These are phyloP conservation scores for Nibea albiflora DNA, from an alignment of 2,113 vertebrate species.

Conservation along the genomic window DNA sequence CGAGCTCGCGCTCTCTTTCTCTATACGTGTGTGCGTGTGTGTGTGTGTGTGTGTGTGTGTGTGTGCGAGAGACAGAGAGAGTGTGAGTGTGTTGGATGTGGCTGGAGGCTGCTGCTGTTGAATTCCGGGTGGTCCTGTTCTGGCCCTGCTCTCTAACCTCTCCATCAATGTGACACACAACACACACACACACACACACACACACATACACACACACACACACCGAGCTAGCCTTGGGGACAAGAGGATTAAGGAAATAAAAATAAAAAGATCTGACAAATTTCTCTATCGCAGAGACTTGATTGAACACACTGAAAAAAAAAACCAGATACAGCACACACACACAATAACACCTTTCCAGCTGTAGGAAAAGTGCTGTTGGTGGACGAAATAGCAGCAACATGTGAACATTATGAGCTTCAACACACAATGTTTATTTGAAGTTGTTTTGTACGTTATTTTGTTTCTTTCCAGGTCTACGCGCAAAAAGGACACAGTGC, in stretches of 20 bases:
- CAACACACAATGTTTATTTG: background rate
- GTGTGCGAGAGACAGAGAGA: constrained; percentile 65
- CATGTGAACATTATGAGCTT: background rate
- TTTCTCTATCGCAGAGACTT: constrained; percentile 76
- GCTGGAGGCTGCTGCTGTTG: constrained; percentile 80
- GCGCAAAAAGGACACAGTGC: background rate
- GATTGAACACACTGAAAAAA: constrained; percentile 53
- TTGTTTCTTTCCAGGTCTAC: background rate
- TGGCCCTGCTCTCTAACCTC: constrained; percentile 83
- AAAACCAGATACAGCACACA: constrained; percentile 62
- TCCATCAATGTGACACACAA: constrained; percentile 79
- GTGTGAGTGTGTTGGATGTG: constrained; percentile 69
- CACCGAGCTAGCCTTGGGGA: constrained; percentile 72
- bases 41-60: constrained; percentile 64
- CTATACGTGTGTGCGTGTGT: constrained; percentile 60
- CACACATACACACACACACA: constrained; percentile 57
- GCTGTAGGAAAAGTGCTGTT: background rate
- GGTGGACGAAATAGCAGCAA: background rate
- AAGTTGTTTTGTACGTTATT: background rate
- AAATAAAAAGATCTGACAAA: constrained; percentile 74
- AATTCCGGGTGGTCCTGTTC: constrained; percentile 83
- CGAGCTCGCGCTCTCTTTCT: constrained; percentile 35
- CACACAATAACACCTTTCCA: constrained; percentile 47
- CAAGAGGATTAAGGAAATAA: constrained; percentile 79
- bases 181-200: constrained; percentile 36